Evolutionary conservation across 2,113 vertebrate genomes (phyloP), one percentile per base, ranked within the genome.

Genomic region (Brachypodius melanocephalos): DNA sequence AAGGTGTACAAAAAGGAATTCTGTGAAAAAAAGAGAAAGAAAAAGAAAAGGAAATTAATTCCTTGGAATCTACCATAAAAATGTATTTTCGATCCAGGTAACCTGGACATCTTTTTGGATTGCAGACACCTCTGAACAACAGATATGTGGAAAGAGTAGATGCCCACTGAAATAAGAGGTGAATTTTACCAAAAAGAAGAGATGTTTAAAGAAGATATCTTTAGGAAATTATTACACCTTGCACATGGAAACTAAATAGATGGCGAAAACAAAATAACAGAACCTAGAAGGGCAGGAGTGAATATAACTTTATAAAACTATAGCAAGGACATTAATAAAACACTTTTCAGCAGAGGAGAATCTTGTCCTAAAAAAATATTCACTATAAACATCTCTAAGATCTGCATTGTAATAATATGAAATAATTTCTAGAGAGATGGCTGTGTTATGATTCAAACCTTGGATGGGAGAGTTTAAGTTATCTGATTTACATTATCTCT

Each of bases 401-500:
- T 46, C 32, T 67, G 34, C 66, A 85, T 26, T 78, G 52, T n/a
- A 93, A 92, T 65, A 59, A 89, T 90, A 68, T 82, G 36, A 85
- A 93, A 89, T 85, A 48, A 57, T 83, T 92, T 88, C 86, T 79
- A 63, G 79, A 82, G 61, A 78, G 71, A 80, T 74, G 76, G 26
- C 21, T 88, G 62, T 43, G 82, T 89, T 93, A 80, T 92, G 66
- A 93, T 91, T 94, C 58, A 87, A 82, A 67, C 19, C 15, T 87
- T 93, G 55, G 87, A 93, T 68, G 54, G 43, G 8, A 93, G 38
- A 90, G 16, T 72, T 92, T 65, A 92, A 85, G 9, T 89, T 89
- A 92, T 86, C 59, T 93, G 71, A 90, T 84, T 68, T 54, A 86
- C 46, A 66, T 90, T 84, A 81, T 95, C 80, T 84, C 86, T 96